Conservation (phyloP, 1,140 invertebrate species). For the Drosophila guanche region DNA sequence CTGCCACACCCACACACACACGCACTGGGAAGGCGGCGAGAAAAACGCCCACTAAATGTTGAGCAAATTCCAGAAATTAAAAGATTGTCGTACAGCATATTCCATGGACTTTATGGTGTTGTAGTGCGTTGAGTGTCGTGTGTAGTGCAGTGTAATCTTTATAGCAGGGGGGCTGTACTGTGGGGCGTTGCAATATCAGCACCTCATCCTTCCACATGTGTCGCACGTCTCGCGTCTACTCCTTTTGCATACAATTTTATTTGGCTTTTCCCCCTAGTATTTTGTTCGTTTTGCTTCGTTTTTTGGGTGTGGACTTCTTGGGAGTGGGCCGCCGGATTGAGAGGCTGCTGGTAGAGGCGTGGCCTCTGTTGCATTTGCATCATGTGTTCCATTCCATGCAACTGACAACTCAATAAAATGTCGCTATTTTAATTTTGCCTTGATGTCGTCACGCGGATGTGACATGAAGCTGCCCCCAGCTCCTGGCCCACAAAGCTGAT, state of each 20-base stretch:
- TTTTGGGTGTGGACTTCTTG: slow-evolving; percentile 65
- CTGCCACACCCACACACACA: slow-evolving; percentile 39
- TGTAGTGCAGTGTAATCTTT: slow-evolving; percentile 5
- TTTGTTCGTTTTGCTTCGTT: slow-evolving; percentile 13
- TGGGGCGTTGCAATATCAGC: slow-evolving; percentile 71
- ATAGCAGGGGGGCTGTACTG: slow-evolving; percentile 22
- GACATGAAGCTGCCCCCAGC: slow-evolving; percentile 36
- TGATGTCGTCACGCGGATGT: slow-evolving; percentile 67
- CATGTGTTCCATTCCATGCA: slow-evolving; percentile 64
- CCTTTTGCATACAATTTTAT: slow-evolving; percentile 30
- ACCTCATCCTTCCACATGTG: slow-evolving; percentile 62
- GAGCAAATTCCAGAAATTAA: slow-evolving; percentile 43
- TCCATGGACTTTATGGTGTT: no score
- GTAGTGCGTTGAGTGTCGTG: no score
- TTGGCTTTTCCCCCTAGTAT: slow-evolving; percentile 14
- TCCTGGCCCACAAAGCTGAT: slow-evolving; percentile 26
- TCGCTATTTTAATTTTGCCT: slow-evolving; percentile 72
- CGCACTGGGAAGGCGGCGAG: slow-evolving; percentile 20
- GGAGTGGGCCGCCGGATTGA: slow-evolving; percentile 27
- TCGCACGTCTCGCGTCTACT: slow-evolving; percentile 36
- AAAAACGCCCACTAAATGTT: slow-evolving; percentile 55
- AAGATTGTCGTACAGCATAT: slow-evolving; percentile 33
- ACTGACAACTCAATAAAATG: slow-evolving; percentile 80
- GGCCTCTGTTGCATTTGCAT: slow-evolving; percentile 52
- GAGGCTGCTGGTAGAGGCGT: slow-evolving; percentile 43